Evolutionary conservation across 2,888 invertebrate genomes (phyloP).

Genomic region (Hypomecis punctinalis): DNA sequence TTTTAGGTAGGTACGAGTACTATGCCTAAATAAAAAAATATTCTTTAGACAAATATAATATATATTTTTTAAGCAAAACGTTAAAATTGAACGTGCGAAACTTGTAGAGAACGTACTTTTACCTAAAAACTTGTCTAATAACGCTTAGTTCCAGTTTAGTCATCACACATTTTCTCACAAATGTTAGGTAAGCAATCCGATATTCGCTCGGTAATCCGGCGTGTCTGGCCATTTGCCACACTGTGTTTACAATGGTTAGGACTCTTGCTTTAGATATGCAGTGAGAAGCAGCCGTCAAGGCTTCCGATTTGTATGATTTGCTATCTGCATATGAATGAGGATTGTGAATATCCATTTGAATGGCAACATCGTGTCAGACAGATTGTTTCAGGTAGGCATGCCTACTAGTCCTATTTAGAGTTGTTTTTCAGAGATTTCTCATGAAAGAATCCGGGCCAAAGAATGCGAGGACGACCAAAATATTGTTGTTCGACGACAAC

Average conservation of each 20-base stretch:
- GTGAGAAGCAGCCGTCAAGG: constrained; percentile 23
- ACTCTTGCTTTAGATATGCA: constrained; percentile 17
- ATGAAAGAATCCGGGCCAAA: constrained; percentile 3
- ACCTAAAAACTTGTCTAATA: neutral
- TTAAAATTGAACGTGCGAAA: neutral
- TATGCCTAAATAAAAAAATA: too few species aligned
- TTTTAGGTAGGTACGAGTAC: too few species aligned
- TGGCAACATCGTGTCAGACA: constrained; percentile 19
- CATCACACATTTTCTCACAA: constrained; percentile 9
- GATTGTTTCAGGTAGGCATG: constrained; percentile 11
- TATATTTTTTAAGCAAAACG: neutral
- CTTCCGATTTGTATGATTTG: constrained; percentile 16
- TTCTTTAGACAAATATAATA: too few species aligned
- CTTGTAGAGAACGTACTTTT: neutral
- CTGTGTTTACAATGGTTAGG: constrained; percentile 26
- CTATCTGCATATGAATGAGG: constrained; percentile 25
- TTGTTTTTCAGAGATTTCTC: constrained; percentile 12
- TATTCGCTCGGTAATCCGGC: constrained; percentile 21
- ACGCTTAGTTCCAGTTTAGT: constrained; percentile 14
- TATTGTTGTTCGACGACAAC: constrained; percentile 1
- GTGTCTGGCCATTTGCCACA: constrained; percentile 27
- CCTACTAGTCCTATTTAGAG: constrained; percentile 1
- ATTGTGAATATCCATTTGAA: constrained; percentile 19
- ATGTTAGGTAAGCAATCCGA: constrained; percentile 21
- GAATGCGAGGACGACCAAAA: constrained; percentile 8